Evolutionary conservation across 1,140 invertebrate species (phyloP), one percentile per base, ranked within the genome.

Genomic region (Drosophila pandora): DNA sequence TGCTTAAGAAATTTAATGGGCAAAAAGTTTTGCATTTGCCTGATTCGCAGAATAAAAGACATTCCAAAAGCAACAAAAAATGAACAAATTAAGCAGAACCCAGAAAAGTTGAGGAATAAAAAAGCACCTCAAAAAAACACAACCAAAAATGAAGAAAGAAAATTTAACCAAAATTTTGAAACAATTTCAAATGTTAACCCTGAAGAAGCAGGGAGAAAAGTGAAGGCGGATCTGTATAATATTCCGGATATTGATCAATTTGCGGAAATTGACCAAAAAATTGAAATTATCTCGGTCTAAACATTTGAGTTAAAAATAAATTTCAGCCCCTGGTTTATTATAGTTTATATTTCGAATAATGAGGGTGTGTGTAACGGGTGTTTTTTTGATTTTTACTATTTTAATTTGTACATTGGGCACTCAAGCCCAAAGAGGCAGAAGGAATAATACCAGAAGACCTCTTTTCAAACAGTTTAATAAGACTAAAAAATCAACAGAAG

Each of bases 11-110:
- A 32, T 10, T 7, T 49, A 9, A 21, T 7, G 21, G 60, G 60
- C 25, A 45, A 28, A 10, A 63, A 49, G 43, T 48, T 57, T 6
- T 58, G 43, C 12, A 28, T 62, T n/a, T 73, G 63, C 39, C 28
- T 7, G 13, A 43, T 0, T 2, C 37, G 12, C 12, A 25, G 7
- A n/a, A 1, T 10, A 53, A 8, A 37, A n/a, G 37, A 37, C 13
- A 10, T 8, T 54, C 5, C 12, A 22, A 10, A 1, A 7, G 7
- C 4, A 5, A 10, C 1, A 9, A 10, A 10, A 37, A 37, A 21
- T 17, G 17, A 17, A 17, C 17, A 17, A 32, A n/a, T 2, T 10
- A n/a, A 39, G 34, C 4, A 23, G 56, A 28, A 28, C 10, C 17
- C 17, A 17, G 17, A n/a, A 7, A 12, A 12, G 2, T 28, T 2